These are phyloP conservation scores for Pollimyrus isidori DNA, from an alignment of 2,113 vertebrate species.

Conservation along the genomic window DNA sequence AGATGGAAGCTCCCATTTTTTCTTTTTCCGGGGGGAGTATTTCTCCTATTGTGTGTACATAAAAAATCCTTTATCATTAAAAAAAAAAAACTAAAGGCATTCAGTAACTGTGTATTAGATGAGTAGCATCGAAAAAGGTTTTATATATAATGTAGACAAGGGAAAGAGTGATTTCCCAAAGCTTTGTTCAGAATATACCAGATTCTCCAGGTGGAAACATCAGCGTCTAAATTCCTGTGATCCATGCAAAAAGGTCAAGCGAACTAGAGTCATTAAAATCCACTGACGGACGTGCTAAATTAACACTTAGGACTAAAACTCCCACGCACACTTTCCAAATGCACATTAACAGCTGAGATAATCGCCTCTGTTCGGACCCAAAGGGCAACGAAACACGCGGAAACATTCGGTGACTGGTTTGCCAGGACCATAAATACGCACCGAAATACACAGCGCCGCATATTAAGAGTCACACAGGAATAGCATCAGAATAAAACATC, in stretches of 20 bases:
- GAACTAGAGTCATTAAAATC: conserved; percentile 59
- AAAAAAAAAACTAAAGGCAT: neutral
- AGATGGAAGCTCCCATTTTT: neutral
- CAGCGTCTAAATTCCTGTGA: conserved; percentile 29
- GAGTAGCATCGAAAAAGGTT: neutral
- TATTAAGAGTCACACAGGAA: neutral
- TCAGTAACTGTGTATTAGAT: neutral
- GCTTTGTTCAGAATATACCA: neutral
- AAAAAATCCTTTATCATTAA: neutral
- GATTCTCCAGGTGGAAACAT: neutral
- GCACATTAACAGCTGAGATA: conserved; percentile 30
- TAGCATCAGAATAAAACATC: neutral
- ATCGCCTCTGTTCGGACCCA: neutral
- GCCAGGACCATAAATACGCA: neutral
- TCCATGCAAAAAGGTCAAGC: conserved; percentile 43
- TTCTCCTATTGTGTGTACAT: neutral
- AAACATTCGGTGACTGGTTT: neutral
- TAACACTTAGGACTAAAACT: conserved; percentile 36
- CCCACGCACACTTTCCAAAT: conserved; percentile 53
- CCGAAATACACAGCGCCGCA: neutral
- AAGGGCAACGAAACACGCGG: neutral
- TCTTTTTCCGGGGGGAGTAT: neutral
- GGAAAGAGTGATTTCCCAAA: neutral
- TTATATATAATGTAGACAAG: neutral
- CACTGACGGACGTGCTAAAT: conserved; percentile 48